Percentiles rank a stretch among this genome's conserved stretches.
Evolutionary conservation across 2,888 invertebrate species (phyloP).

Genomic region (Junonia oenone): DNA sequence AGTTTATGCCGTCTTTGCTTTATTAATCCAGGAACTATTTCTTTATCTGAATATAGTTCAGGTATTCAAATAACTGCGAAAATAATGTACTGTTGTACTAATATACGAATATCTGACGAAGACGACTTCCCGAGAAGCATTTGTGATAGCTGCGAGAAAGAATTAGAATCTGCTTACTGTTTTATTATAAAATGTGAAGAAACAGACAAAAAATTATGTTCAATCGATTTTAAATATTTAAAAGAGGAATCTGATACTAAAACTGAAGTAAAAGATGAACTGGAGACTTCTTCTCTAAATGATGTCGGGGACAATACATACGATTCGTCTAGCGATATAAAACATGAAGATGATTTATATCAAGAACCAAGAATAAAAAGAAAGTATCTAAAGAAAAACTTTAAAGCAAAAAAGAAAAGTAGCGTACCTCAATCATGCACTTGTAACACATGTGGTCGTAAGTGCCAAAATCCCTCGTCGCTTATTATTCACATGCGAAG

Average conservation of each 20-base stretch:
- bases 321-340: conserved; percentile 8
- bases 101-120: conserved; percentile 40
- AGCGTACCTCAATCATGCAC: conserved; percentile 15
- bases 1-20: conserved; percentile 53
- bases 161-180: conserved; percentile 44
- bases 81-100: conserved; percentile 53
- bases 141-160: conserved; percentile 45
- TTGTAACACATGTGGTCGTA: conserved; percentile 47
- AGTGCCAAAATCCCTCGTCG: conserved; percentile 46
- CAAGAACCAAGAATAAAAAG: neutral
- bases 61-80: conserved; percentile 38
- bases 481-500: conserved; percentile 50
- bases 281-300: conserved; percentile 27
- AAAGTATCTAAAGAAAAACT: neutral
- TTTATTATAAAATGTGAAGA: conserved; percentile 55
- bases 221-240: conserved; percentile 14
- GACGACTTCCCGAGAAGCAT: conserved; percentile 52
- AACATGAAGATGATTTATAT: neutral
- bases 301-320: conserved; percentile 27
- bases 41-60: conserved; percentile 40
- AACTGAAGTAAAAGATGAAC: conserved; percentile 45
- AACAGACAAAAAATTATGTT: conserved; percentile 47
- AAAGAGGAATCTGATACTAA: conserved; percentile 30
- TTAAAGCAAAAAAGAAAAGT: conserved; percentile 13
- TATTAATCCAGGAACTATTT: conserved; percentile 38